phyloP scores from a whole-genome alignment of 2,888 invertebrate genomes.

The Drosophila bunnanda region DNA sequence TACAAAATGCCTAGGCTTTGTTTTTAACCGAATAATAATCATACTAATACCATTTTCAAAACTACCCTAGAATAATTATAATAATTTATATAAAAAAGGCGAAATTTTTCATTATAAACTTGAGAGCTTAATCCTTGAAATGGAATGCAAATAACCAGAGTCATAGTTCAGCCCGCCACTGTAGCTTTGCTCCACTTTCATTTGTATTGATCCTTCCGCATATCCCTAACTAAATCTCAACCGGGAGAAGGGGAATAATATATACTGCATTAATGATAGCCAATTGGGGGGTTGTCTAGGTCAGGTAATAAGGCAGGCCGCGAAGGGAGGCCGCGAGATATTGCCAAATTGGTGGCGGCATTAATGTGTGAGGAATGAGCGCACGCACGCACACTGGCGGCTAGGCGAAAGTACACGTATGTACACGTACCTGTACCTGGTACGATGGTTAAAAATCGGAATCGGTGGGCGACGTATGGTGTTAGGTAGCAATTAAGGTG shows the following conservation, averaged over 20 bases:
- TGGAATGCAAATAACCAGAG: too few species aligned
- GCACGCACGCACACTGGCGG: conserved; percentile 3
- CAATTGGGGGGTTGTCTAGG: not conserved
- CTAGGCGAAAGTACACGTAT: not conserved
- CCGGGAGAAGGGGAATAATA: not conserved
- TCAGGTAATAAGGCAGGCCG: not conserved
- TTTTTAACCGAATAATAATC: too few species aligned
- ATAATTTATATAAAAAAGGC: too few species aligned
- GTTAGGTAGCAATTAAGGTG: not conserved
- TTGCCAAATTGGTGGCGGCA: not conserved
- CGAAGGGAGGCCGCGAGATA: not conserved
- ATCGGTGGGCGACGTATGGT: not conserved
- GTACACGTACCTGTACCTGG: not conserved
- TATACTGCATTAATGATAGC: not conserved
- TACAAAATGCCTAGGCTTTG: not conserved
- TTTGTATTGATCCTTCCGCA: too few species aligned
- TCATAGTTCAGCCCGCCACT: too few species aligned
- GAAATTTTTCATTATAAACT: too few species aligned
- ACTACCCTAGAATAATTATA: too few species aligned
- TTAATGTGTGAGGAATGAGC: not conserved
- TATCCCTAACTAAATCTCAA: too few species aligned
- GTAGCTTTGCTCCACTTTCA: too few species aligned
- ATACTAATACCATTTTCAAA: too few species aligned
- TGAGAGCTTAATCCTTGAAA: too few species aligned
- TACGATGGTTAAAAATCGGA: conserved; percentile 1